Conservation (phyloP, 2,113 vertebrate species). For the Pygoscelis adeliae region DNA sequence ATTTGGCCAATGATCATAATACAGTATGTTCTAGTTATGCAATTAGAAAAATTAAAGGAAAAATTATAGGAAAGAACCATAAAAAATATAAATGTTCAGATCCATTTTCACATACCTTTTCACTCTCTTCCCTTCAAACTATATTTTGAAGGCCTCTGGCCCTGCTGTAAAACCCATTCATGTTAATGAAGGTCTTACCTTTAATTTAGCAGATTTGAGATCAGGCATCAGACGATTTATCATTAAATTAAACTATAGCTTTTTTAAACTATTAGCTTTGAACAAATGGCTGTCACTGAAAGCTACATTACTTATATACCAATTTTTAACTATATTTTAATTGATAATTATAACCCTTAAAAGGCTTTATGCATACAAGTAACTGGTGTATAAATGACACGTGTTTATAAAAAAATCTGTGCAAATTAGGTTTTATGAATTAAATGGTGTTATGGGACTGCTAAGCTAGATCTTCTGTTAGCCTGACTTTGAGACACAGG, state of each 20-base stretch:
- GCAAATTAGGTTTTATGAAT: background rate
- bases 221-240: background rate
- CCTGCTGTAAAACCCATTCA: background rate
- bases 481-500: background rate
- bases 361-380: background rate
- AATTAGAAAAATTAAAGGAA: background rate
- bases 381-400: background rate
- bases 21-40: background rate
- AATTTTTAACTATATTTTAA: background rate
- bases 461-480: background rate
- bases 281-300: background rate
- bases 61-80: background rate
- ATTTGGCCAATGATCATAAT: background rate
- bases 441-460: background rate
- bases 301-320: background rate
- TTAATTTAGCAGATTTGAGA: background rate
- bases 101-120: background rate
- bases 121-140: background rate
- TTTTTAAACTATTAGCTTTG: background rate
- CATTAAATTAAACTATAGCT: background rate
- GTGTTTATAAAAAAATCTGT: background rate
- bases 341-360: background rate
- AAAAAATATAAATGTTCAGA: background rate
- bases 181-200: background rate
- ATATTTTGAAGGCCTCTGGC: background rate